Evolutionary conservation across 1,140 invertebrate genomes (phyloP).

Genomic region (Hermatobates lingyangjiaoensis): DNA sequence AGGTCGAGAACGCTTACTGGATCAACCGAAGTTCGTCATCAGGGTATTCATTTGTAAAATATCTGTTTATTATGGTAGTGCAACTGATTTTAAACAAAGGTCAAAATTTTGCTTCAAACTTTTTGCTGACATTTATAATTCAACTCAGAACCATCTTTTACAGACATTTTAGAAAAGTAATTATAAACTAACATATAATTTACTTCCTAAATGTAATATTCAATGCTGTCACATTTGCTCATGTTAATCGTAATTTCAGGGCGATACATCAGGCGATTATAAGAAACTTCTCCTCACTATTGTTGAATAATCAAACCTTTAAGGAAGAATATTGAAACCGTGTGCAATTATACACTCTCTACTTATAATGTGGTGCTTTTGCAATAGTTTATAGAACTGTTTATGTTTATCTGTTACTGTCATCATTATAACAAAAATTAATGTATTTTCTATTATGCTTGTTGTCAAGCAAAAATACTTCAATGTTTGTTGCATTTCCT

Average conservation of each 20-base stretch:
- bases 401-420: too few species aligned
- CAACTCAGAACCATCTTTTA: background rate
- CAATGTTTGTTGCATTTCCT: too few species aligned
- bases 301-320: conserved; percentile 26
- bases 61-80: background rate
- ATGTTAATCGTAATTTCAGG: conserved; percentile 35
- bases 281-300: conserved; percentile 67
- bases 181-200: background rate
- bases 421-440: too few species aligned
- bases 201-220: background rate
- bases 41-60: too few species aligned
- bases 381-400: too few species aligned
- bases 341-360: too few species aligned
- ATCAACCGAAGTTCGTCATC: too few species aligned
- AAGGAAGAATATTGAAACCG: too few species aligned
- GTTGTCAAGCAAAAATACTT: too few species aligned
- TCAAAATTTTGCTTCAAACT: background rate
- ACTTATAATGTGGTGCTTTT: too few species aligned
- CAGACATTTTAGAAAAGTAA: background rate
- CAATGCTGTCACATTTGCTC: background rate
- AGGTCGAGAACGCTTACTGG: too few species aligned
- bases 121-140: background rate
- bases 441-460: too few species aligned
- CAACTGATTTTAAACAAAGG: background rate
- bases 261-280: conserved; percentile 81